Conservation (phyloP, 1,140 invertebrate genomes). For the Camponotus pennsylvanicus region DNA sequence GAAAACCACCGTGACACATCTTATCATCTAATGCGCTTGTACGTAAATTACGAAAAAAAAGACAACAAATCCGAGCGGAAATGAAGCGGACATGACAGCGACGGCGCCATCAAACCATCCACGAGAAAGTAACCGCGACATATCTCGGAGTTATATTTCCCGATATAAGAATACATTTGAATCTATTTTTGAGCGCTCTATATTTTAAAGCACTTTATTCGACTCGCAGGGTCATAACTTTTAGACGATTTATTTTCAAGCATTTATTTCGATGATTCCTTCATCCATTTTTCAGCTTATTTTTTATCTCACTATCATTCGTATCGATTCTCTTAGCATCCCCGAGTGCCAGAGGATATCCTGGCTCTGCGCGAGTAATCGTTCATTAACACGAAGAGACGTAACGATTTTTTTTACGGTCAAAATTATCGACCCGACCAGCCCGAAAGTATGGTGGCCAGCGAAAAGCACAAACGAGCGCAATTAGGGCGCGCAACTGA, state of each 20-base stretch:
- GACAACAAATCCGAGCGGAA: not conserved
- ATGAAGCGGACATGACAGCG: no score
- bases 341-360: not conserved
- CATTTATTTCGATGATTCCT: not conserved
- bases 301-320: not conserved
- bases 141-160: no score
- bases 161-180: not conserved
- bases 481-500: slow-evolving; percentile 41
- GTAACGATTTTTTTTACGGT: slow-evolving; percentile 16
- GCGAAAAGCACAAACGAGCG: slow-evolving; percentile 41
- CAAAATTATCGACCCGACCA: slow-evolving; percentile 21
- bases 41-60: not conserved
- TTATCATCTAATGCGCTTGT: no score
- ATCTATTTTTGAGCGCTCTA: not conserved
- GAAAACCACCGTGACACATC: not conserved
- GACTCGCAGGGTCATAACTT: not conserved
- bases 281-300: not conserved
- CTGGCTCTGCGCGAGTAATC: not conserved
- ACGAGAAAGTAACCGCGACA: no score
- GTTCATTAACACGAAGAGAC: not conserved
- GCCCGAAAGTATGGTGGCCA: not conserved
- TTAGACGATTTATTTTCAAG: not conserved
- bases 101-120: no score
- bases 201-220: not conserved
- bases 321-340: slow-evolving; percentile 9